A percentile compares a stretch with the other conserved stretches of the same genome.
Evolutionary conservation across 1,140 invertebrate species (phyloP).

Genomic region (Drosophila gunungcola): DNA sequence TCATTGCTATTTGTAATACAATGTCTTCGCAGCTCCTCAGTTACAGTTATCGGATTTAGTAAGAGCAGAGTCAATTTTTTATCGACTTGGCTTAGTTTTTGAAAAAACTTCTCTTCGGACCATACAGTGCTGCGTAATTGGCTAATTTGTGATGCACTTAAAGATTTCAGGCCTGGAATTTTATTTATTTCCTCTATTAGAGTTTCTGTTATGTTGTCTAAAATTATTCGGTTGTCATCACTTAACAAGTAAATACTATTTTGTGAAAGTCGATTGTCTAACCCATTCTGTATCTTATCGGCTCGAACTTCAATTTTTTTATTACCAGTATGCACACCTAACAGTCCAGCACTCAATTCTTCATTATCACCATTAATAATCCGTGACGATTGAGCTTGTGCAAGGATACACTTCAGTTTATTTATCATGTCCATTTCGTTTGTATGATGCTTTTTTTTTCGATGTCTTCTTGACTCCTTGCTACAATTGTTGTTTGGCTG

Average conservation of each 20-base stretch:
- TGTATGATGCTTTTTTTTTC: constrained; percentile 82
- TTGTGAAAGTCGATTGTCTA: constrained; percentile 10
- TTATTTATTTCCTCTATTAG: constrained; percentile 79
- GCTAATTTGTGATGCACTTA: constrained; percentile 58
- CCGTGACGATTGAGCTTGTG: constrained; percentile 49
- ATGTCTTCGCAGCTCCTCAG: constrained; percentile 53
- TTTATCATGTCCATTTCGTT: constrained; percentile 84
- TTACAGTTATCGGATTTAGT: constrained; percentile 74
- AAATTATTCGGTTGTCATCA: constrained; percentile 27
- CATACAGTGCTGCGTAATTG: constrained; percentile 60
- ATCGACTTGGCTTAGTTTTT: constrained; percentile 77
- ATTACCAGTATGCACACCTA: neutral
- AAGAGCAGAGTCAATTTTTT: constrained; percentile 73
- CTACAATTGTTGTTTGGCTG: constrained; percentile 29
- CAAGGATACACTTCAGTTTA: constrained; percentile 71
- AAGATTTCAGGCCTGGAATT: constrained; percentile 68
- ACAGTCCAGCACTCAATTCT: neutral
- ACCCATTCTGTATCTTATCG: neutral
- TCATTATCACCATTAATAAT: neutral
- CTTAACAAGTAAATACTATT: constrained; percentile 14
- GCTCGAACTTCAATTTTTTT: neutral
- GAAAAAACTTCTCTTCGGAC: constrained; percentile 67
- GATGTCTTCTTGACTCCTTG: constrained; percentile 55
- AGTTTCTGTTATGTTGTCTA: constrained; percentile 63
- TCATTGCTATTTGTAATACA: constrained; percentile 30